Evolutionary conservation across 2,888 invertebrate genomes (phyloP).

Genomic region (Papilio elwesi): DNA sequence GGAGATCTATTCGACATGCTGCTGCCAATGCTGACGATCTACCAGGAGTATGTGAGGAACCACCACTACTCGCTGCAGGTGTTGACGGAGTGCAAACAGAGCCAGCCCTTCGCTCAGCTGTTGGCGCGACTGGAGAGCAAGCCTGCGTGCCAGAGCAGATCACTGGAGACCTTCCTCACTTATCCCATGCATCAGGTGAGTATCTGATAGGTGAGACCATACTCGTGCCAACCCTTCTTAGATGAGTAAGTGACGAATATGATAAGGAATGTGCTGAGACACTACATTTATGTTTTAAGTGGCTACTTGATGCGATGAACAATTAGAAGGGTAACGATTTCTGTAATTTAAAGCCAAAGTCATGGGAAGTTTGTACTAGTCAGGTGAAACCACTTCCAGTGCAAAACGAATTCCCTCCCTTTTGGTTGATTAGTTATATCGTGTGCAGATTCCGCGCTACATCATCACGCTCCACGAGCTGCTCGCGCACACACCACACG

Average conservation of each 20-base stretch:
- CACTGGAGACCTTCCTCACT: slow-evolving; percentile 94
- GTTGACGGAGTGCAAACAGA: slow-evolving; percentile 95
- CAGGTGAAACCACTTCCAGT: too few relatives aligned
- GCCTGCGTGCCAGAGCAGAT: slow-evolving; percentile 92
- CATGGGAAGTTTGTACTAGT: too few relatives aligned
- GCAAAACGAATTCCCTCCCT: background rate
- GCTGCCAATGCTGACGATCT: slow-evolving; percentile 96
- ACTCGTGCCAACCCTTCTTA: too few relatives aligned
- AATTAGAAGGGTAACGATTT: too few relatives aligned
- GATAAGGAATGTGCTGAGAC: too few relatives aligned
- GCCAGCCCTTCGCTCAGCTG: slow-evolving; percentile 90
- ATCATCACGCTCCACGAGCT: slow-evolving; percentile 96
- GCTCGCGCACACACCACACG: slow-evolving; percentile 95
- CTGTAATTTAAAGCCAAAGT: too few relatives aligned
- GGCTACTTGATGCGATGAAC: too few relatives aligned
- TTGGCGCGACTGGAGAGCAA: slow-evolving; percentile 93
- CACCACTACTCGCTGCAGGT: slow-evolving; percentile 97
- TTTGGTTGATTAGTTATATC: slow-evolving; percentile 52
- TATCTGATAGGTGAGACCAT: background rate
- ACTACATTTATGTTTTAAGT: too few relatives aligned
- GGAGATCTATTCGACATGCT: slow-evolving; percentile 98
- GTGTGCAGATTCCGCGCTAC: slow-evolving; percentile 92
- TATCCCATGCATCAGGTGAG: slow-evolving; percentile 97
- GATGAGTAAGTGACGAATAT: too few relatives aligned
- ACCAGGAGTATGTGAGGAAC: slow-evolving; percentile 97